phyloP scores from a whole-genome alignment of 2,797 vertebrate species.

The Aselliscus stoliczkanus region DNA sequence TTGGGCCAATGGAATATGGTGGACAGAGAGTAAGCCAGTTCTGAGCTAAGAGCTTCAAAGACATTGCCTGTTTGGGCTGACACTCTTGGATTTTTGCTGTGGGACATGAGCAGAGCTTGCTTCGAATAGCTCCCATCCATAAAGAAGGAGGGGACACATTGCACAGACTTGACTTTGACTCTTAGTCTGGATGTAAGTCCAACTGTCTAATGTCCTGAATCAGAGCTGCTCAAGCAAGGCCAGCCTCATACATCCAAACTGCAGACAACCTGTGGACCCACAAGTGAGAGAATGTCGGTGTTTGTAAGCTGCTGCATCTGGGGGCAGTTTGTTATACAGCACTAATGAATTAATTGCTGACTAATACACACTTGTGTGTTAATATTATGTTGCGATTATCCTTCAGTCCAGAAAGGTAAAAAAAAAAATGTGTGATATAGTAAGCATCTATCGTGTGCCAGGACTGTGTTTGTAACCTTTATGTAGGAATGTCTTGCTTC shows the following conservation, averaged over 20 bases:
- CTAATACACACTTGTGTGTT: not conserved
- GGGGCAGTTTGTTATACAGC: not conserved
- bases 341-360: not conserved
- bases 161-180: not conserved
- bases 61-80: not conserved
- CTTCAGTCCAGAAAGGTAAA: not conserved
- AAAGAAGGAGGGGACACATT: fast-evolving
- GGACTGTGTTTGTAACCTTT: not conserved
- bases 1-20: not conserved
- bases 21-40: not conserved
- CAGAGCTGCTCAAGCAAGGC: not conserved
- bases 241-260: not conserved
- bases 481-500: not conserved
- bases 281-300: too few species aligned
- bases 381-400: not conserved
- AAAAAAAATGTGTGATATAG: not conserved
- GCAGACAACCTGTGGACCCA: fast-evolving
- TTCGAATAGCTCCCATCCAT: not conserved
- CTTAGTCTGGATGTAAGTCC: not conserved
- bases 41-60: not conserved
- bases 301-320: not conserved
- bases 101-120: fast-evolving
- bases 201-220: not conserved
- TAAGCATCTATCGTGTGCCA: not conserved
- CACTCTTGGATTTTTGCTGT: not conserved